Evolutionary conservation across 2,113 vertebrate species (phyloP).

Genomic region (Terrapene triunguis): DNA sequence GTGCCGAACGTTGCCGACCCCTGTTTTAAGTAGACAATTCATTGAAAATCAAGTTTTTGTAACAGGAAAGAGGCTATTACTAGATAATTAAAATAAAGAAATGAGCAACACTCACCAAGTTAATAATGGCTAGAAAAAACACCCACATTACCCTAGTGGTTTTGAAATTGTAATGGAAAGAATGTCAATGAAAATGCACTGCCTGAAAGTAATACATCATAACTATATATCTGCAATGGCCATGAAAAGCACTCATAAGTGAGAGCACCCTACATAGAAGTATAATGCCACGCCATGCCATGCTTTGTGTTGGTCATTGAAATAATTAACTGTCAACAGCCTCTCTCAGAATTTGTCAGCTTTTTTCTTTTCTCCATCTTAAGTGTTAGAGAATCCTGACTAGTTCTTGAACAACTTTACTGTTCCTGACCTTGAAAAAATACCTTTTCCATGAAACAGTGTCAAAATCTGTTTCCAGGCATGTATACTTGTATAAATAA

Average conservation of each 20-base stretch:
- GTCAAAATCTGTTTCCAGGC: not conserved
- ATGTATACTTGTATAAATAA: not conserved
- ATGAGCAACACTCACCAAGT: not conserved
- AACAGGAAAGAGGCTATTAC: not conserved
- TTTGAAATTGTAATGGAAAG: not conserved
- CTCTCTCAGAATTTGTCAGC: not conserved
- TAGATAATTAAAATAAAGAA: not conserved
- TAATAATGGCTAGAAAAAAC: not conserved
- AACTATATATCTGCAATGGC: not conserved
- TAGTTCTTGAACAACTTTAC: not conserved
- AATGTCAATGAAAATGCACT: not conserved
- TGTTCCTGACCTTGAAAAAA: not conserved
- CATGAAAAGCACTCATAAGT: not conserved
- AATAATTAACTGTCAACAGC: not conserved
- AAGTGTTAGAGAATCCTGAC: not conserved
- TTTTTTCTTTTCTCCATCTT: not conserved
- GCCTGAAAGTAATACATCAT: not conserved
- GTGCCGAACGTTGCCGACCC: too few species aligned
- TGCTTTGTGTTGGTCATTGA: not conserved
- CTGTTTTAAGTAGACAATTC: not conserved
- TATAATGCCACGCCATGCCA: not conserved
- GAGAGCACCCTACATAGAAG: not conserved
- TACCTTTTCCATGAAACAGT: not conserved
- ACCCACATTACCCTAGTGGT: not conserved
- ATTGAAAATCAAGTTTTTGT: not conserved